phyloP scores from a whole-genome alignment of 2,113 vertebrate species.

The Zosterops pallidus region DNA sequence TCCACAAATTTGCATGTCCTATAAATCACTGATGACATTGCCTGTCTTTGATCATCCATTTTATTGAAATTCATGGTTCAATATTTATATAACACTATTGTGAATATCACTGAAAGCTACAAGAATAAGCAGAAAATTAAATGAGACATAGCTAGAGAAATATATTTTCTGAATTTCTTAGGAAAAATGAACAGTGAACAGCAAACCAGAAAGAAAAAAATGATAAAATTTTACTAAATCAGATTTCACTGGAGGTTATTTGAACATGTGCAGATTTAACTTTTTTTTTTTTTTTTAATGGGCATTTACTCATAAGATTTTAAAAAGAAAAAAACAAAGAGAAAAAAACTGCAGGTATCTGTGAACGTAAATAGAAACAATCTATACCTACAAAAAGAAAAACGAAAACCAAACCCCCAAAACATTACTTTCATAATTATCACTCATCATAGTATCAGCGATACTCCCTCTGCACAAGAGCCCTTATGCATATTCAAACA shows the following conservation, averaged over 20 bases:
- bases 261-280: not conserved
- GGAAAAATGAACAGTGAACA: not conserved
- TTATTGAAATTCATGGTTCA: not conserved
- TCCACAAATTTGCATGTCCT: not conserved
- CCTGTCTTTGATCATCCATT: not conserved
- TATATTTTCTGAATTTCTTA: not conserved
- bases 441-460: not conserved
- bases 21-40: not conserved
- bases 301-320: not conserved
- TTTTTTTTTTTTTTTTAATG: not conserved
- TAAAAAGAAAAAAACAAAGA: not conserved
- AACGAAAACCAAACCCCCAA: not conserved
- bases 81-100: not conserved
- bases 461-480: not conserved
- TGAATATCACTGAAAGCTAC: not conserved
- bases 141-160: not conserved
- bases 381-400: not conserved
- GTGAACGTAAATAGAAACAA: not conserved
- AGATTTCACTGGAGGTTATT: not conserved
- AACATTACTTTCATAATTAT: not conserved
- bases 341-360: not conserved
- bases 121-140: not conserved
- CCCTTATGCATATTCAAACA: slow-evolving; percentile 28
- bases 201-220: not conserved
- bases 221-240: not conserved